phyloP scores from a whole-genome alignment of 2,797 vertebrate species.

The Arrhamphus sclerolepis region DNA sequence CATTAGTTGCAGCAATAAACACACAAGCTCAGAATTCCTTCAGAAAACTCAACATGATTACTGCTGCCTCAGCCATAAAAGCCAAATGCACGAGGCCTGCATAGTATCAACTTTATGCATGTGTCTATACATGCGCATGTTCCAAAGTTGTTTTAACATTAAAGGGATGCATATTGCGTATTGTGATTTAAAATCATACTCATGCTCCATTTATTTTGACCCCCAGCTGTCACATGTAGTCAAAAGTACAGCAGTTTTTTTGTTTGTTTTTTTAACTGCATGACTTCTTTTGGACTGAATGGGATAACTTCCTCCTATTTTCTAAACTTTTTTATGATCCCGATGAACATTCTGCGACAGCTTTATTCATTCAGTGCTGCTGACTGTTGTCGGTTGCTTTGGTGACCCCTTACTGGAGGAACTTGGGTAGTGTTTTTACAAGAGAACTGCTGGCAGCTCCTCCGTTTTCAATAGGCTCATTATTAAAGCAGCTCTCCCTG shows the following conservation, averaged over 20 bases:
- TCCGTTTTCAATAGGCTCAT: constrained; percentile 74
- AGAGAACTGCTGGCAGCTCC: constrained; percentile 60
- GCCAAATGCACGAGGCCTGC: constrained; percentile 11
- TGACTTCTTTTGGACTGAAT: constrained; percentile 7
- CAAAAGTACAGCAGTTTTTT: background rate
- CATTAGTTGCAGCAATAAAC: constrained; percentile 74
- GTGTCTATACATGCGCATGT: too few species aligned
- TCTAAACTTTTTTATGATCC: constrained; percentile 14
- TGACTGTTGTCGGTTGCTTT: constrained; percentile 48
- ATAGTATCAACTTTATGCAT: constrained; percentile 9
- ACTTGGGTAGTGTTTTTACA: constrained; percentile 69
- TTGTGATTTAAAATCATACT: background rate
- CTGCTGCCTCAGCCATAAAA: constrained; percentile 43
- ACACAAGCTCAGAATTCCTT: constrained; percentile 58
- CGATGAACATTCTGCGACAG: constrained; percentile 23
- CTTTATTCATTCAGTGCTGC: constrained; percentile 23
- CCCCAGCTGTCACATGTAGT: background rate
- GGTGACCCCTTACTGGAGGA: constrained; percentile 50
- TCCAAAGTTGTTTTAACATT: background rate
- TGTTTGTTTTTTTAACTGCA: background rate
- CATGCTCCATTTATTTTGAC: background rate
- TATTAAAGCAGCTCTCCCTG: constrained; percentile 69
- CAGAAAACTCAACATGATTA: constrained; percentile 52
- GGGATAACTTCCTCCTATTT: background rate
- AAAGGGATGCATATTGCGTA: background rate